phyloP scores from a whole-genome alignment of 2,113 vertebrate genomes.

The Elaphurus davidianus region DNA sequence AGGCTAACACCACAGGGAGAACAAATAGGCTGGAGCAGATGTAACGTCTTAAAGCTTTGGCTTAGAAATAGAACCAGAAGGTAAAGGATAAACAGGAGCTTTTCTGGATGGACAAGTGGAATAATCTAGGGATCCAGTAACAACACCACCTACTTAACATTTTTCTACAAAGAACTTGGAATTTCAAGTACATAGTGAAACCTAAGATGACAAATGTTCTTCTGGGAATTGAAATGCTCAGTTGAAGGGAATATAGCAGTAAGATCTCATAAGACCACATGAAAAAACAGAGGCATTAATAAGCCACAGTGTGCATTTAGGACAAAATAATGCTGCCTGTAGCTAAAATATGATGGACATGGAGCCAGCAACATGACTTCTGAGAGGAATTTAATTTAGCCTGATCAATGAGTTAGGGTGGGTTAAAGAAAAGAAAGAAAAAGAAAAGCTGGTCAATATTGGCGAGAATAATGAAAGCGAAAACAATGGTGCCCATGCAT shows the following conservation, averaged over 20 bases:
- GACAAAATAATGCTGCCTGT: neutral
- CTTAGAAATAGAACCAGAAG: constrained; percentile 53
- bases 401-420: neutral
- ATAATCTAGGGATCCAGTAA: constrained; percentile 33
- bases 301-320: neutral
- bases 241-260: neutral
- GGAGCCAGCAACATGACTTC: neutral
- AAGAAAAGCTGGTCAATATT: neutral
- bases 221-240: neutral
- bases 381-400: constrained; percentile 3
- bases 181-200: constrained; percentile 31
- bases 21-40: neutral
- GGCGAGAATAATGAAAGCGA: neutral
- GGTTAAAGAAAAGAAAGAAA: neutral
- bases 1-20: neutral
- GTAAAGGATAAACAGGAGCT: constrained; percentile 37
- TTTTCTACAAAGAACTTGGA: constrained; percentile 36
- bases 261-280: neutral
- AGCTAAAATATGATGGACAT: neutral
- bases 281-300: neutral
- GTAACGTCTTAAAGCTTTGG: neutral
- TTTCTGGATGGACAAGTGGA: constrained; percentile 36
- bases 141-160: constrained; percentile 31
- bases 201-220: neutral
- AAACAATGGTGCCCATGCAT: neutral